Evolutionary conservation across 2,797 vertebrate species (phyloP).

Genomic region (Enteromius anoplus): DNA sequence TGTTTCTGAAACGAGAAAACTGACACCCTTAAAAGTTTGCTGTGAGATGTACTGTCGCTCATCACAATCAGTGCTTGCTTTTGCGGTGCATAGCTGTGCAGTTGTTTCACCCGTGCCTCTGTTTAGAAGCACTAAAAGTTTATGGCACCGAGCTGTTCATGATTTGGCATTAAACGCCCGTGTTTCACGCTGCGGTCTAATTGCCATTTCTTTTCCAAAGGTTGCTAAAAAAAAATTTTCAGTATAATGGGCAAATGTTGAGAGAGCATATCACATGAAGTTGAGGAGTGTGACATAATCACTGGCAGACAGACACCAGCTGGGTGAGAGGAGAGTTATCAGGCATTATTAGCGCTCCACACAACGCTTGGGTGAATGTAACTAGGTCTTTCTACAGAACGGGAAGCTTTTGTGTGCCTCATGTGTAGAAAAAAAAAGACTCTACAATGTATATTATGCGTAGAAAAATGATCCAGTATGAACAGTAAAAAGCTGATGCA

Average conservation of each 20-base stretch:
- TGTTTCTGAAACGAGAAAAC: conserved; percentile 1
- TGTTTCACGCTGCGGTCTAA: conserved; percentile 51
- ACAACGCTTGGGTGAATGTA: neutral
- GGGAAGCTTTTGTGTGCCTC: neutral
- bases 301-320: conserved; percentile 10
- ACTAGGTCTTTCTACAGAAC: neutral
- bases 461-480: neutral
- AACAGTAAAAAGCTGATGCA: neutral
- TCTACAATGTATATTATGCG: neutral
- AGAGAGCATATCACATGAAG: conserved; percentile 22
- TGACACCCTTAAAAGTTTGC: neutral
- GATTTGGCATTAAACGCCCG: conserved; percentile 46
- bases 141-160: conserved; percentile 14
- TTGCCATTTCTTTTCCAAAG: conserved; percentile 22
- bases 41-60: neutral
- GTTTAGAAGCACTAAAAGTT: conserved; percentile 30
- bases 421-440: neutral
- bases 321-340: neutral
- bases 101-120: neutral
- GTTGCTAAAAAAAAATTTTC: conserved; percentile 18
- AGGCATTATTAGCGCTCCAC: neutral
- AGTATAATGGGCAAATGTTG: conserved; percentile 25
- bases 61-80: neutral
- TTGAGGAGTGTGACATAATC: conserved; percentile 39
- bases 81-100: neutral